Base-by-base conservation (phyloP, 2,888 invertebrate species). In the Acrobasis suavella region DNA sequence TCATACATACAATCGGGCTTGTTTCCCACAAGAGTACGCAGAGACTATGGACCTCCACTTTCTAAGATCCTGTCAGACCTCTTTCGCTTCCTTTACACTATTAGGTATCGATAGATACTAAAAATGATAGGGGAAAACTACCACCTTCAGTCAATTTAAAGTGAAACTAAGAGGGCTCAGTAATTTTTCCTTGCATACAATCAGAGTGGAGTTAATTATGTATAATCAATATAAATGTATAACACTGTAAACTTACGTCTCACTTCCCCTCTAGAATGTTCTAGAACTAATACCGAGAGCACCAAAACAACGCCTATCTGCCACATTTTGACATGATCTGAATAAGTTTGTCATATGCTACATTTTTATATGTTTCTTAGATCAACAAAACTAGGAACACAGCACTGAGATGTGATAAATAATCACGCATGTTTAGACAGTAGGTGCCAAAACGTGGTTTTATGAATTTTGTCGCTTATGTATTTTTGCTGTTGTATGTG, bases 251-350 rank as follows among this genome's bases (percentile, higher is more conserved):
- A 60, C 86, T 86, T 73, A 87, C 86, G 77, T 75, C 76, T 70
- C 9, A 74, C 61, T 65, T 72, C 76, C 58, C 73, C 77, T 3
- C 65, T 70, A 1, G 71, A 69, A 12, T 72, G 66, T 58, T 82
- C 76, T 12, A 71, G 49, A 12, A 79, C 69, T 61, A 72, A 64
- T 51, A 74, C 60, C 10, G 71, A 50, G 12, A 70, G 63, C 52
- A 82, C 49, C 42, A 83, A 64, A 15, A 83, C 63, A 39, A 80
- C 78, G 54, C 77, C 80, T 70, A 75, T 59, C 66, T 82, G 72
- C 82, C 81, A 85, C 90, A 90, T 90, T 69, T 71, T 80, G 64
- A 54, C 71, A 37, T 71, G 66, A 70, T 79, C 73, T 82, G 77
- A 78, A 60, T 62, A 62, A 65, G 9, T 38, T 62, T 60, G 65